A percentile compares a stretch with the other conserved stretches of the same genome.
Evolutionary conservation across 2,113 vertebrate species (phyloP).

Genomic region (Eulemur rufifrons): DNA sequence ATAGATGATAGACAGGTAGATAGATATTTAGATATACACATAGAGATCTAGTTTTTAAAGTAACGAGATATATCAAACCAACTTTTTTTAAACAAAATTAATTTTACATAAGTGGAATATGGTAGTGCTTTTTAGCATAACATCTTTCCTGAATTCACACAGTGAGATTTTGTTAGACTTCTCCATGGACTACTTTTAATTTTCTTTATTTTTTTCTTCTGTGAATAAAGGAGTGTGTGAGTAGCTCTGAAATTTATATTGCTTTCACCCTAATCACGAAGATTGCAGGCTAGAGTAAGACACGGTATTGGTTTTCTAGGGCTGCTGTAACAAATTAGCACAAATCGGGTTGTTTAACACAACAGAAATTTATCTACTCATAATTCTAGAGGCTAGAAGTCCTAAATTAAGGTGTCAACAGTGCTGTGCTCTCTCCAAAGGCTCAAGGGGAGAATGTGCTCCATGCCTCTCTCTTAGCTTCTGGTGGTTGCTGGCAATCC

Average conservation of each 20-base stretch:
- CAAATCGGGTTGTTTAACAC: neutral
- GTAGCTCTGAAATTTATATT: slow-evolving; percentile 25
- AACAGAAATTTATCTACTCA: neutral
- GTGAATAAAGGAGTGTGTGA: neutral
- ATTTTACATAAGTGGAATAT: neutral
- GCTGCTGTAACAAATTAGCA: neutral
- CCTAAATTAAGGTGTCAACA: neutral
- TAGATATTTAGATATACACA: neutral
- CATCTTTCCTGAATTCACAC: neutral
- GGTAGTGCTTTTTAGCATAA: neutral
- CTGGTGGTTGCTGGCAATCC: neutral
- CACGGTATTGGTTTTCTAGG: neutral
- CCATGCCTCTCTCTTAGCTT: neutral
- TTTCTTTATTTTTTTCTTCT: neutral
- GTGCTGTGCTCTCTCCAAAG: neutral
- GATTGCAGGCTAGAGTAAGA: neutral
- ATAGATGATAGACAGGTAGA: no score
- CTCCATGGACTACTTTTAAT: neutral
- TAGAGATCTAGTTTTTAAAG: neutral
- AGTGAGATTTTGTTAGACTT: neutral
- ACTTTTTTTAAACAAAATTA: neutral
- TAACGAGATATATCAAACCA: neutral
- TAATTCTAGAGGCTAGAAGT: neutral
- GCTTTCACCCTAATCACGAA: neutral
- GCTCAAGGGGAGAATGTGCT: neutral